Evolutionary conservation across 37 sponge, comb jelly and placozoan species (phyloP).

Genomic region (Cliona cf. orientalis): DNA sequence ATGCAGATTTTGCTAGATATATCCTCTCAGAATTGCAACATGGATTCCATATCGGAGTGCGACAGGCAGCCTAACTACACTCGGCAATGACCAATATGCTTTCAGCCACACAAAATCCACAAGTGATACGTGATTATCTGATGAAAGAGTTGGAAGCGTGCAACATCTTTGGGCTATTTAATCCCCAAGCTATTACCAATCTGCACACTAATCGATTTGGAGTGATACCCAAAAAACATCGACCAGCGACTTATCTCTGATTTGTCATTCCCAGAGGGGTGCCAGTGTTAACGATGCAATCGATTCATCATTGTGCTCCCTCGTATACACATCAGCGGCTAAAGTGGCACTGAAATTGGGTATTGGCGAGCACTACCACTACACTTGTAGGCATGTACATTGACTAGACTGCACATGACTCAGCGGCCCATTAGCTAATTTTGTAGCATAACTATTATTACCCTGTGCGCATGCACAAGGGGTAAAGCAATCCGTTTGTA

Average conservation of each 20-base stretch:
- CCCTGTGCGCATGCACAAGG: no score
- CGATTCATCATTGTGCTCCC: constrained; percentile 9
- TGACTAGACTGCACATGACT: no score
- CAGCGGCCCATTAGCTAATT: no score
- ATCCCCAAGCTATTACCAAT: neutral
- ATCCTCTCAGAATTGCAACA: neutral
- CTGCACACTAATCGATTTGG: constrained; percentile 31
- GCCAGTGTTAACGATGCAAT: constrained; percentile 38
- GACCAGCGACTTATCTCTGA: constrained; percentile 29
- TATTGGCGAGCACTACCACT: no score
- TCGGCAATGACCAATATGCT: constrained; percentile 26
- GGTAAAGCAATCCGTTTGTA: no score
- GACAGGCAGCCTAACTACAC: neutral
- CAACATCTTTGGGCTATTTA: constrained; percentile 21
- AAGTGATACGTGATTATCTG: constrained; percentile 13
- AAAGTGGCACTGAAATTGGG: neutral
- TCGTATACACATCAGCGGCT: constrained; percentile 19
- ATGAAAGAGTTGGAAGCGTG: neutral
- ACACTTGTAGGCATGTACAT: no score
- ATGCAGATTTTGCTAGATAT: neutral
- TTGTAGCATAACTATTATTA: no score
- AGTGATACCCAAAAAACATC: constrained; percentile 17
- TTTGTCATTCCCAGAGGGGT: constrained; percentile 33
- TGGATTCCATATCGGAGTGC: constrained; percentile 5
- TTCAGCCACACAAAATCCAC: constrained; percentile 5